These are phyloP conservation scores for Unio pictorum DNA, from an alignment of 2,888 invertebrate genomes.

Conservation along the genomic window DNA sequence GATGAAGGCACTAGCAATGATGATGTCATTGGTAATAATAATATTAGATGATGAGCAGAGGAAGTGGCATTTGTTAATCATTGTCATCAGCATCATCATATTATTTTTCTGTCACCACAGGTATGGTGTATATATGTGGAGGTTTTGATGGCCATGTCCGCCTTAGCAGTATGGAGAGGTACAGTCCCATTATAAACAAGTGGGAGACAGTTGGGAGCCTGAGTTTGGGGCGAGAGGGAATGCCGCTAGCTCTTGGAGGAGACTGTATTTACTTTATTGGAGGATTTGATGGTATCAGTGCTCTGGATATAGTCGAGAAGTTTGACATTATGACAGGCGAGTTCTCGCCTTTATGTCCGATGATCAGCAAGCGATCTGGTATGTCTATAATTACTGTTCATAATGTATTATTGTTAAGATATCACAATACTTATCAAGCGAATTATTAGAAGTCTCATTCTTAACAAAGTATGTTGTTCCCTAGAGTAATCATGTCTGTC, in stretches of 20 bases:
- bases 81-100: neutral
- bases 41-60: neutral
- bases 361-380: slow-evolving; percentile 69
- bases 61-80: neutral
- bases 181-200: slow-evolving; percentile 64
- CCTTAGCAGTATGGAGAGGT: slow-evolving; percentile 68
- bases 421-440: too few relatives aligned
- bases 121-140: slow-evolving; percentile 69
- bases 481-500: too few relatives aligned
- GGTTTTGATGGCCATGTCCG: slow-evolving; percentile 70
- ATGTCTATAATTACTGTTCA: neutral
- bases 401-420: too few relatives aligned
- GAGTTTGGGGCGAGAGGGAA: slow-evolving; percentile 66
- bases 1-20: too few relatives aligned
- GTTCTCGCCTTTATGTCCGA: slow-evolving; percentile 66
- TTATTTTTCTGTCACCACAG: slow-evolving; percentile 35
- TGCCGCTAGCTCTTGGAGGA: slow-evolving; percentile 67
- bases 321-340: slow-evolving; percentile 61
- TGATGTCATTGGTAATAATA: neutral
- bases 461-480: too few relatives aligned
- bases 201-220: slow-evolving; percentile 65
- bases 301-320: slow-evolving; percentile 66
- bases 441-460: too few relatives aligned
- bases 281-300: slow-evolving; percentile 69
- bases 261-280: slow-evolving; percentile 69